A percentile compares a stretch with the other conserved stretches of the same genome.
Evolutionary conservation across 1,140 invertebrate genomes (phyloP).

Genomic region (Drosophila saltans): DNA sequence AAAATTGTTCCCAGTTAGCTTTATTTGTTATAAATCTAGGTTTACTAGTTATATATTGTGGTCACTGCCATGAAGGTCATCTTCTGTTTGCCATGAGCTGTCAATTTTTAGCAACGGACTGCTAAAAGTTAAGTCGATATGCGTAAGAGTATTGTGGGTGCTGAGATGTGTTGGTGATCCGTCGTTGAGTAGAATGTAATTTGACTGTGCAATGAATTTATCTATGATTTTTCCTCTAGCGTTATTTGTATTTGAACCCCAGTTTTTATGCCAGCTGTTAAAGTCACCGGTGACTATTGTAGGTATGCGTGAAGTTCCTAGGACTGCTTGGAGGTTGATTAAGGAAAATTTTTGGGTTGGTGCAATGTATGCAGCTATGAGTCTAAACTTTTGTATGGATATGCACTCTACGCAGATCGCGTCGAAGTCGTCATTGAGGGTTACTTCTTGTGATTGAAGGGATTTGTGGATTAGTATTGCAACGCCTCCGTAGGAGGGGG

Average conservation of each 20-base stretch:
- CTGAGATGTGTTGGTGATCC: slow-evolving; percentile 20
- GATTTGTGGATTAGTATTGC: too few relatives aligned
- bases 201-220: slow-evolving; percentile 12
- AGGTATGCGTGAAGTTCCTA: neutral
- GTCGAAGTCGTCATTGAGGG: too few relatives aligned
- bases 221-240: slow-evolving; percentile 11
- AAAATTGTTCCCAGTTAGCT: slow-evolving; percentile 22
- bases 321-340: too few relatives aligned
- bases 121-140: too few relatives aligned
- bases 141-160: slow-evolving; percentile 14
- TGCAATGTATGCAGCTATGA: too few relatives aligned
- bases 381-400: too few relatives aligned
- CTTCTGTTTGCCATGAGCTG: slow-evolving; percentile 2
- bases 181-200: slow-evolving; percentile 13
- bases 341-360: too few relatives aligned
- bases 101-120: too few relatives aligned
- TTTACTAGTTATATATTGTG: neutral
- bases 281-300: slow-evolving; percentile 15
- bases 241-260: slow-evolving; percentile 14
- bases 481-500: too few relatives aligned
- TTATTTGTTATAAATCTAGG: slow-evolving; percentile 15
- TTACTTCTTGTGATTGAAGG: too few relatives aligned
- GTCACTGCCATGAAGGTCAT: slow-evolving; percentile 14
- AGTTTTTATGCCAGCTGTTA: neutral
- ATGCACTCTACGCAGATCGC: too few relatives aligned